These are phyloP conservation scores for Grantiella picta DNA, from an alignment of 2,113 vertebrate species.

Conservation along the genomic window DNA sequence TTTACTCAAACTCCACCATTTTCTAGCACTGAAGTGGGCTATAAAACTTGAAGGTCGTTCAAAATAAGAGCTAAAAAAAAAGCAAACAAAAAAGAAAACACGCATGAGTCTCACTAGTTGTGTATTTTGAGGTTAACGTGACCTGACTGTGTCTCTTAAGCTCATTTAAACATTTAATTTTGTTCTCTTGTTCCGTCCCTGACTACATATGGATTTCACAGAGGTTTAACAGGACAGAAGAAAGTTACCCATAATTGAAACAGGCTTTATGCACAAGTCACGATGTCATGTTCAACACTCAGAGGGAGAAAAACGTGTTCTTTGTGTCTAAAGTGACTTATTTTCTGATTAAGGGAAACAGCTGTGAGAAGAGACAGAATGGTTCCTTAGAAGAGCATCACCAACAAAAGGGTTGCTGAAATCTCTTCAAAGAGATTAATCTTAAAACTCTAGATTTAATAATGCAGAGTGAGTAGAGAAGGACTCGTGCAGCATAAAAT, in stretches of 20 bases:
- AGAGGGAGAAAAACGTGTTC: background rate
- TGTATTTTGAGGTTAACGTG: conserved; percentile 2
- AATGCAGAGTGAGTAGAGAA: background rate
- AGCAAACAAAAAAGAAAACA: background rate
- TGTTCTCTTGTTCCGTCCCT: background rate
- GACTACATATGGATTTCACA: background rate
- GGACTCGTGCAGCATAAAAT: background rate
- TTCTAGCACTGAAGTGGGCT: background rate
- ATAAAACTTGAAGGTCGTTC: background rate
- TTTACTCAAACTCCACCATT: background rate
- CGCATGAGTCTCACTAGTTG: background rate
- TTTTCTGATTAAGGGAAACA: conserved; percentile 29
- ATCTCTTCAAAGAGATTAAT: background rate
- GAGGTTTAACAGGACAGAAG: conserved; percentile 25
- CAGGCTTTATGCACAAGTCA: background rate
- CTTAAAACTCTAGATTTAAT: background rate
- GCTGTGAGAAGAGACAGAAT: background rate
- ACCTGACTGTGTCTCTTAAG: conserved; percentile 1
- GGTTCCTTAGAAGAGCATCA: background rate
- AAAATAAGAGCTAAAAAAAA: background rate
- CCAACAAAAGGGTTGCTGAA: background rate
- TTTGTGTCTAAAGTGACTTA: background rate
- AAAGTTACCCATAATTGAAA: conserved; percentile 14
- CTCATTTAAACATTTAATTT: conserved; percentile 53
- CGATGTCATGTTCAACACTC: background rate